Evolutionary conservation across 2,797 vertebrate species (phyloP).

Genomic region (Enteromius anoplus): DNA sequence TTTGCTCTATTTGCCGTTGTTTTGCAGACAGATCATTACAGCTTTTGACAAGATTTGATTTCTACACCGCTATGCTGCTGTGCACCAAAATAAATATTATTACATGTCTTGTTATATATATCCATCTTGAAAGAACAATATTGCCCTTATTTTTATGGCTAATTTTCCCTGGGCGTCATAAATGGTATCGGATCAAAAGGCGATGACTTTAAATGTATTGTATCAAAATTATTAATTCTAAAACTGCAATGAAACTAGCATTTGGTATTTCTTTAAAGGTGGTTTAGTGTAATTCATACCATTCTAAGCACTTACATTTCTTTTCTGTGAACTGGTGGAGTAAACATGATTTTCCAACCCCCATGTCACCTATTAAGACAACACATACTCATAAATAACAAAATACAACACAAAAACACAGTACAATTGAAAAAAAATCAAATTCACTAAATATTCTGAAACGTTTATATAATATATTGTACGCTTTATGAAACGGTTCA

Average conservation of each 20-base stretch:
- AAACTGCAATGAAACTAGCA: no score
- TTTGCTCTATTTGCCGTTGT: neutral
- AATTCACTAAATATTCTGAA: neutral
- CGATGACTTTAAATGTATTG: neutral
- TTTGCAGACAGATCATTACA: neutral
- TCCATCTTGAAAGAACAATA: neutral
- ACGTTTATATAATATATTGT: neutral
- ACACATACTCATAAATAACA: slow-evolving; percentile 39
- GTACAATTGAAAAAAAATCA: neutral
- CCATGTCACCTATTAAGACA: slow-evolving; percentile 90
- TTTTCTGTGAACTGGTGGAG: slow-evolving; percentile 98
- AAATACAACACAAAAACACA: neutral
- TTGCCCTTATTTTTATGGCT: neutral
- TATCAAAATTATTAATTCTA: neutral
- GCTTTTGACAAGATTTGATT: neutral
- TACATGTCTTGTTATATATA: no score
- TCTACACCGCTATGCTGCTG: neutral
- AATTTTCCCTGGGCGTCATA: neutral
- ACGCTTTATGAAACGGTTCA: neutral
- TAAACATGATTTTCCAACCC: slow-evolving; percentile 96
- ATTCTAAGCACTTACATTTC: slow-evolving; percentile 86
- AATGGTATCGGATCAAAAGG: neutral
- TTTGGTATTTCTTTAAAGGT: neutral
- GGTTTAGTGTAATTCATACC: neutral
- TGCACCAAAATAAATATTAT: neutral